Percentiles rank a stretch among this genome's conserved stretches.
Conservation (phyloP, 2,113 vertebrate genomes). For the Carettochelys insculpta region DNA sequence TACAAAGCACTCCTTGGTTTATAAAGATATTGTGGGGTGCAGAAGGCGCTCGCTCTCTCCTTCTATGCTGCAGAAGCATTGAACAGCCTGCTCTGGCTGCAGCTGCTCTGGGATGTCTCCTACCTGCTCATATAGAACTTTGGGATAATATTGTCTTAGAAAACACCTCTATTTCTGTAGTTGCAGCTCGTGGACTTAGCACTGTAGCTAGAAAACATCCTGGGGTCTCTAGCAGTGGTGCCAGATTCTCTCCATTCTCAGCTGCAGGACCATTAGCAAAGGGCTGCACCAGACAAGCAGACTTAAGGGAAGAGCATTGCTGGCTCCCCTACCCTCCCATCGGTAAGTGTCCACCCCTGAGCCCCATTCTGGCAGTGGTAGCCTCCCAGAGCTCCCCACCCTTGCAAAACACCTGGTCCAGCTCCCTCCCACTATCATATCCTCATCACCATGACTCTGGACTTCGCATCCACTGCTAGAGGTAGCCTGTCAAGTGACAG, state of each 20-base stretch:
- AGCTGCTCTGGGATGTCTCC: neutral
- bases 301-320: neutral
- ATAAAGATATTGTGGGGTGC: neutral
- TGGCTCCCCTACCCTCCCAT: neutral
- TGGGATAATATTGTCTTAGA: neutral
- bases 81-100: neutral
- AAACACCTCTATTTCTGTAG: neutral
- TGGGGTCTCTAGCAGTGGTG: neutral
- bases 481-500: rapidly evolving
- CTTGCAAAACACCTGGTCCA: neutral
- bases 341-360: neutral
- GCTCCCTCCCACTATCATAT: neutral
- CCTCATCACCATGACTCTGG: neutral
- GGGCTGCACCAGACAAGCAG: neutral
- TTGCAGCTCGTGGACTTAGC: neutral
- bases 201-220: neutral
- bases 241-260: neutral
- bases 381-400: neutral
- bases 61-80: neutral
- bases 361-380: neutral
- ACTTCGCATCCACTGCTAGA: neutral
- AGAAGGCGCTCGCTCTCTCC: neutral
- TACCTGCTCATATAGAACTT: neutral
- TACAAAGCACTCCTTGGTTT: neutral
- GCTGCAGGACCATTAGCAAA: neutral